Percentiles rank a stretch among this genome's conserved stretches.
Conservation (phyloP, 2,113 vertebrate species). For the Coregonus clupeaformis region DNA sequence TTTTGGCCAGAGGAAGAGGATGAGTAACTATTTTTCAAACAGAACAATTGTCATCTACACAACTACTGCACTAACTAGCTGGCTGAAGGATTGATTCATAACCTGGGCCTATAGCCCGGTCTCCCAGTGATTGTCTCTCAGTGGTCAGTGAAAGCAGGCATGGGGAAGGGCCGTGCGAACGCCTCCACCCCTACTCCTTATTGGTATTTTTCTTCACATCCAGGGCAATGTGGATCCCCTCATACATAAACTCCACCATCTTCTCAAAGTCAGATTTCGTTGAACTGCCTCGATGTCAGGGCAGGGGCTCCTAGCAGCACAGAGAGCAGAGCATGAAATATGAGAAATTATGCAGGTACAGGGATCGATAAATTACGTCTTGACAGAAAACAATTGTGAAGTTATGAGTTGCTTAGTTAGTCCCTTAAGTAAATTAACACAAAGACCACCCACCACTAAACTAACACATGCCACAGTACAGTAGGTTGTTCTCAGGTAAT, state of each 20-base stretch:
- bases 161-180: background rate
- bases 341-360: too few species aligned
- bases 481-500: background rate
- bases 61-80: background rate
- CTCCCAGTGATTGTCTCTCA: background rate
- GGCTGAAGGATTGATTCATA: too few species aligned
- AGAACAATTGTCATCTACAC: background rate
- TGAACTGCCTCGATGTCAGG: conserved; percentile 88
- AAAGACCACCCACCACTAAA: background rate
- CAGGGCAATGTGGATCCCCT: conserved; percentile 85
- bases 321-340: too few species aligned
- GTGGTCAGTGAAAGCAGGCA: background rate
- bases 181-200: too few species aligned
- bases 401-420: background rate
- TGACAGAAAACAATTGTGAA: too few species aligned
- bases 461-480: background rate
- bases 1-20: too few species aligned
- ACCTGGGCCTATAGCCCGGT: background rate
- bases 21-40: too few species aligned
- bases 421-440: background rate
- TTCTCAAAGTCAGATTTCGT: conserved; percentile 86
- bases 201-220: conserved; percentile 92
- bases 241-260: conserved; percentile 90
- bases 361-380: too few species aligned
- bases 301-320: conserved; percentile 79